A percentile compares a stretch with the other conserved stretches of the same genome.
These are phyloP conservation scores for Hirundo rustica DNA, from an alignment of 2,797 vertebrate species.

Conservation along the genomic window DNA sequence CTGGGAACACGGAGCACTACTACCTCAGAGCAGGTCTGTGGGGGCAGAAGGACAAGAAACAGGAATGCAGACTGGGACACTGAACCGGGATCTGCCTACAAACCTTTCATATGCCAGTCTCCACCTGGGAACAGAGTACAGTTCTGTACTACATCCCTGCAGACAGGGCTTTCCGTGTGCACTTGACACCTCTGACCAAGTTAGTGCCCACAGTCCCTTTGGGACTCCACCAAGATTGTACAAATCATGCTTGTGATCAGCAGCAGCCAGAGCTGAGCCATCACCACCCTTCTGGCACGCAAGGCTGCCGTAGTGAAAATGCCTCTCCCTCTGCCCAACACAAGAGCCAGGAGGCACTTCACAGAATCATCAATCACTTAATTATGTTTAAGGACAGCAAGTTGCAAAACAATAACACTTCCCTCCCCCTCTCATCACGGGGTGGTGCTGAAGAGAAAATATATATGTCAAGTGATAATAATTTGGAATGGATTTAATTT, in stretches of 20 bases:
- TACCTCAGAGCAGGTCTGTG: neutral
- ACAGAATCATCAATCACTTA: neutral
- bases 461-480: neutral
- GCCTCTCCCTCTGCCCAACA: neutral
- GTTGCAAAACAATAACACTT: neutral
- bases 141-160: neutral
- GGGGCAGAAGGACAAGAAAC: neutral
- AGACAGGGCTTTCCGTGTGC: accelerated
- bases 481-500: neutral
- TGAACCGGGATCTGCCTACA: neutral
- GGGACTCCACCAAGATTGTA: neutral
- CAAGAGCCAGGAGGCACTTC: neutral
- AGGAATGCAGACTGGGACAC: neutral
- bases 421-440: too few relatives aligned
- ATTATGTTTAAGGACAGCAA: neutral
- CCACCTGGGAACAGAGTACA: neutral
- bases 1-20: neutral
- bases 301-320: neutral
- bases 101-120: neutral
- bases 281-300: neutral
- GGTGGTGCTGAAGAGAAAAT: neutral
- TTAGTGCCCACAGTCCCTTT: neutral
- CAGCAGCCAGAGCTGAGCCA: neutral
- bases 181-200: neutral
- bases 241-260: neutral